These are phyloP conservation scores for Macrobrachium nipponense DNA, from an alignment of 1,140 invertebrate species.

Conservation along the genomic window DNA sequence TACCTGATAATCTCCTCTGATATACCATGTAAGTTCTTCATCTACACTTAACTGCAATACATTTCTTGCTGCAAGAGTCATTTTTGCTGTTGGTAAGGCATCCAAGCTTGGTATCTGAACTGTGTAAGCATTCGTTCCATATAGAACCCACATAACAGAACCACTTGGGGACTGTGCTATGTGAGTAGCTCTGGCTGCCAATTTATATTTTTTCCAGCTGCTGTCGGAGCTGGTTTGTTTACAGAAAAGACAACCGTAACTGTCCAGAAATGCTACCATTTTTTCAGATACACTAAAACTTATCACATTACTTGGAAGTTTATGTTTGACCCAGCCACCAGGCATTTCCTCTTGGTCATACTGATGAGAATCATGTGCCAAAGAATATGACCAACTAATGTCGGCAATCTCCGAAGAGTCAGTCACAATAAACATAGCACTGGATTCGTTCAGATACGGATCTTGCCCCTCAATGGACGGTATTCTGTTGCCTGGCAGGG, in stretches of 20 bases:
- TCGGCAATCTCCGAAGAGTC: constrained; percentile 47
- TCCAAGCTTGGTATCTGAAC: background rate
- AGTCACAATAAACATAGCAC: constrained; percentile 26
- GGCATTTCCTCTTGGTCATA: constrained; percentile 39
- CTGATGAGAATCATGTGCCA: constrained; percentile 21
- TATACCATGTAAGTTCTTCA: constrained; percentile 43
- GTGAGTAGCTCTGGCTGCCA: constrained; percentile 23
- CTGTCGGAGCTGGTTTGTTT: constrained; percentile 7
- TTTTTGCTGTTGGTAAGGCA: background rate
- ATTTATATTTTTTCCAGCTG: constrained; percentile 40
- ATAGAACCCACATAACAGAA: constrained; percentile 29
- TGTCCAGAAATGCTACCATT: constrained; percentile 19
- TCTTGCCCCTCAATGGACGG: constrained; percentile 21
- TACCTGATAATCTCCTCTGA: constrained; percentile 20
- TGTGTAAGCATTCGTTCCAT: constrained; percentile 32
- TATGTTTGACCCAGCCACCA: constrained; percentile 35
- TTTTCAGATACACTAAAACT: constrained; percentile 39
- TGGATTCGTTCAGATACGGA: background rate
- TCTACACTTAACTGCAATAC: constrained; percentile 36
- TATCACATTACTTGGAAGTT: constrained; percentile 21
- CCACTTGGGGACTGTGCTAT: constrained; percentile 29
- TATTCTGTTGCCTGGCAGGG: constrained; percentile 17
- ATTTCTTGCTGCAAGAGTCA: constrained; percentile 17
- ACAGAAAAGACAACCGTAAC: constrained; percentile 21
- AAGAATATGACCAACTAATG: constrained; percentile 45